phyloP scores from a whole-genome alignment of 2,797 vertebrate genomes.

The Sebastes diaconus region DNA sequence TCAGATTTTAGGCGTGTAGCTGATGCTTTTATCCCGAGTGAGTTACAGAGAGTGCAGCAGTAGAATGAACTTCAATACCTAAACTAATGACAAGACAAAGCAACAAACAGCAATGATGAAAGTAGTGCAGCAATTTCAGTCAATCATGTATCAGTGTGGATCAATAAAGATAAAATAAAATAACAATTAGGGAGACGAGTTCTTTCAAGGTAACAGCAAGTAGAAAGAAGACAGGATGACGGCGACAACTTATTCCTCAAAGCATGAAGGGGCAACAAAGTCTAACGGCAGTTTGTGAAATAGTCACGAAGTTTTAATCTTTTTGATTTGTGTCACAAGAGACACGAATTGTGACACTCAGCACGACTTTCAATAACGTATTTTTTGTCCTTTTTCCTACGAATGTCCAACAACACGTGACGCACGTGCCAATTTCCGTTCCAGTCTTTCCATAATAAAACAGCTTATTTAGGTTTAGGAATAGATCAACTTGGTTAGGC shows the following conservation, averaged over 20 bases:
- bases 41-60: constrained; percentile 27
- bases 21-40: constrained; percentile 48
- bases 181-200: not conserved
- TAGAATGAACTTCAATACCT: constrained; percentile 17
- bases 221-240: not conserved
- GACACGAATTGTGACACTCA: too few species aligned
- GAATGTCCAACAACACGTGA: too few species aligned
- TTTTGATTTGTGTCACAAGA: too few species aligned
- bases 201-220: not conserved
- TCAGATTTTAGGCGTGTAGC: constrained; percentile 26
- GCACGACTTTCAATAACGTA: too few species aligned
- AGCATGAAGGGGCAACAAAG: not conserved
- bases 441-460: too few species aligned
- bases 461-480: too few species aligned
- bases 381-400: too few species aligned
- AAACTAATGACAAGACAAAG: constrained; percentile 5
- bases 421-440: too few species aligned
- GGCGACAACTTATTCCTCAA: not conserved
- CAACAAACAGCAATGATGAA: not conserved
- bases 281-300: not conserved
- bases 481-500: too few species aligned
- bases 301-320: too few species aligned
- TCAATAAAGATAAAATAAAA: not conserved
- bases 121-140: not conserved
- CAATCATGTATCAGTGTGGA: not conserved